A percentile compares a stretch with the other conserved stretches of the same genome.
Evolutionary conservation across 2,888 invertebrate species (phyloP).

Genomic region (Nephrotoma flavescens): DNA sequence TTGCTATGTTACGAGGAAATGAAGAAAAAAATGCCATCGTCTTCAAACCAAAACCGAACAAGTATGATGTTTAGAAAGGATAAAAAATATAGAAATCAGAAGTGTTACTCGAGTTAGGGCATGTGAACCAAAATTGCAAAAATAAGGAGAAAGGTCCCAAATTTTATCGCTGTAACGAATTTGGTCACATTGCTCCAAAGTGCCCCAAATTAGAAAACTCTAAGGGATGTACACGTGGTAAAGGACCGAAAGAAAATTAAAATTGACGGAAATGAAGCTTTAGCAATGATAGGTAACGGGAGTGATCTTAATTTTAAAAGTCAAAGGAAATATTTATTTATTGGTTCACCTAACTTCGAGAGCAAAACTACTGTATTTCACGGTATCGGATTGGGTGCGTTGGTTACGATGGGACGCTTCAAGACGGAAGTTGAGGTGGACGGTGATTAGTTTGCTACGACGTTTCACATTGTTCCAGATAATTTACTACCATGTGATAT

Average conservation of each 20-base stretch:
- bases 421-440: background rate
- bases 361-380: background rate
- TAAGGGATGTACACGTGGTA: background rate
- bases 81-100: background rate
- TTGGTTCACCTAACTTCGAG: background rate
- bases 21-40: background rate
- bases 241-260: background rate
- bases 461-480: background rate
- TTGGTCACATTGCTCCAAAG: background rate
- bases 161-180: background rate
- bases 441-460: background rate
- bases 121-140: background rate
- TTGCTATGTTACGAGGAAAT: slow-evolving; percentile 4
- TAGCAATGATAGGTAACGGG: background rate
- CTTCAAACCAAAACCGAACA: background rate
- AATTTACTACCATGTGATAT: background rate
- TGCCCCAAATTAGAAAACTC: background rate
- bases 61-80: background rate
- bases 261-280: background rate
- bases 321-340: background rate
- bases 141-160: background rate
- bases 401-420: background rate
- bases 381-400: background rate
- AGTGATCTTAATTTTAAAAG: background rate
- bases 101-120: background rate